These are phyloP conservation scores for Arremon brunneinucha DNA, from an alignment of 2,797 vertebrate species.

Conservation along the genomic window DNA sequence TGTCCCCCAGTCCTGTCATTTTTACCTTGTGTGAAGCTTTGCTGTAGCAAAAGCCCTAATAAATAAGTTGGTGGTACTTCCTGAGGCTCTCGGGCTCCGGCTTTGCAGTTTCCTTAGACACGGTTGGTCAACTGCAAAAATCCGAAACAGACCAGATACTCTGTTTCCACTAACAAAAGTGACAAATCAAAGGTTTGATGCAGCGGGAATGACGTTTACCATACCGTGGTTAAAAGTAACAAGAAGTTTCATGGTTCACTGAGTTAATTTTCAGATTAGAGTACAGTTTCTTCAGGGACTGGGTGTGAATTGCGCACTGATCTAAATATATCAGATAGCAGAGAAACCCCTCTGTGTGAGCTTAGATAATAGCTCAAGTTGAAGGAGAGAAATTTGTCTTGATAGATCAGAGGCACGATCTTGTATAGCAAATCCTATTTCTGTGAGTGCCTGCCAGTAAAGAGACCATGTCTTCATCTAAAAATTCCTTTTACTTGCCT, in stretches of 20 bases:
- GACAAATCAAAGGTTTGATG: not conserved
- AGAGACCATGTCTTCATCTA: not conserved
- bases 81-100: not conserved
- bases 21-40: not conserved
- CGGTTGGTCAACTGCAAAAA: not conserved
- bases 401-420: conserved; percentile 24
- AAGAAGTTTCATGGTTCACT: conserved; percentile 21
- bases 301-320: not conserved
- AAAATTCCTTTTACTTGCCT: not conserved
- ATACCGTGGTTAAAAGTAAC: conserved; percentile 11
- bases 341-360: conserved; percentile 25
- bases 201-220: not conserved
- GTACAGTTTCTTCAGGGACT: conserved; percentile 1
- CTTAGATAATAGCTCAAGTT: conserved; percentile 38
- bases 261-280: conserved; percentile 14
- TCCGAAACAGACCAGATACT: not conserved
- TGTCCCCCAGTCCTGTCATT: not conserved
- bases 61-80: conserved; percentile 5
- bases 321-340: conserved; percentile 44
- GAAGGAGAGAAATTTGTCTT: conserved; percentile 40
- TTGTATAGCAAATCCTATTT: conserved; percentile 34
- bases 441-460: not conserved
- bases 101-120: not conserved
- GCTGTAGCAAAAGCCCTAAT: not conserved
- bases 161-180: not conserved